Evolutionary conservation across 1,140 invertebrate species (phyloP).

Genomic region (Nebria ingens): DNA sequence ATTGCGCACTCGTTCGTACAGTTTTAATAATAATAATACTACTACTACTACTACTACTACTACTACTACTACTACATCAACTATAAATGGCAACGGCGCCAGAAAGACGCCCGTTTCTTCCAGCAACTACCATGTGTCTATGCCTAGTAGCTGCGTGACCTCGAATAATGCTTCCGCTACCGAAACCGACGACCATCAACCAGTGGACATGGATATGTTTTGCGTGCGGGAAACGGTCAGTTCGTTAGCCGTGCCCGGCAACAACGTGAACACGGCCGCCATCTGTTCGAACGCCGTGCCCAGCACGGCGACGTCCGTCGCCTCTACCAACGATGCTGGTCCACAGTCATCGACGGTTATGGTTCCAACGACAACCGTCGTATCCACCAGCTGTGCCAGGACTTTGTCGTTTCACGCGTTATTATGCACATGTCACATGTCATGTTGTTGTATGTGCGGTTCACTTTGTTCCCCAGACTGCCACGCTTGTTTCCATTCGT

Average conservation of each 20-base stretch:
- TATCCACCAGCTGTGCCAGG: constrained; percentile 36
- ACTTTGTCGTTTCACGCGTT: constrained; percentile 41
- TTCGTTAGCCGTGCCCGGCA: constrained; percentile 19
- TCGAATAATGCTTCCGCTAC: neutral
- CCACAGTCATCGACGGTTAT: constrained; percentile 16
- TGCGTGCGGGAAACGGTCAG: constrained; percentile 28
- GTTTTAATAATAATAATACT: too few relatives aligned
- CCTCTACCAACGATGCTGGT: constrained; percentile 14
- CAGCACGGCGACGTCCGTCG: constrained; percentile 13
- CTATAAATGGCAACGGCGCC: too few relatives aligned
- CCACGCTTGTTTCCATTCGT: constrained; percentile 53
- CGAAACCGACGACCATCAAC: neutral
- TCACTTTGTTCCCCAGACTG: constrained; percentile 52
- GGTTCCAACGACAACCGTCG: constrained; percentile 12
- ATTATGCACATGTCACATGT: constrained; percentile 40
- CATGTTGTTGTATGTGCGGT: constrained; percentile 51
- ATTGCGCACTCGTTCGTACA: constrained; percentile 21
- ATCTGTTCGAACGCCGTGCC: constrained; percentile 11
- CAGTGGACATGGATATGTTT: constrained; percentile 30
- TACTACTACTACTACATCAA: constrained; percentile 10
- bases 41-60: too few relatives aligned
- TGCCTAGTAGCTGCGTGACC: neutral
- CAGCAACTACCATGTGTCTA: constrained; percentile 7
- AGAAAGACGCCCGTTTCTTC: constrained; percentile 16
- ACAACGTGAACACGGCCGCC: constrained; percentile 5